Evolutionary conservation across 2,888 invertebrate species (phyloP).

Genomic region (Octonoba sinensis): DNA sequence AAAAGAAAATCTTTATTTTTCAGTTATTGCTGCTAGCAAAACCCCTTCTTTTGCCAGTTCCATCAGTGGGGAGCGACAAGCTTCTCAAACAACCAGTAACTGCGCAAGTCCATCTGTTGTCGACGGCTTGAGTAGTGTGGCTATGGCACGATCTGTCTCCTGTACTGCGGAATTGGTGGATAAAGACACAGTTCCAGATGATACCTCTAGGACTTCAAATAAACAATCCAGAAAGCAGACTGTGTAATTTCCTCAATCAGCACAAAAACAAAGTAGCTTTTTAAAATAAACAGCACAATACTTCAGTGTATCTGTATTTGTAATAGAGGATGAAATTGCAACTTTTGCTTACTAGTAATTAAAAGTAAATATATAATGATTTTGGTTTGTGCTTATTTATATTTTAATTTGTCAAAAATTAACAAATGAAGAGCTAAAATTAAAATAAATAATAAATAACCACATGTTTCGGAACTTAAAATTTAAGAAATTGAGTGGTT

Average conservation of each 20-base stretch:
- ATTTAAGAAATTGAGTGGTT: too few relatives aligned
- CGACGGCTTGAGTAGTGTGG: slow-evolving; percentile 42
- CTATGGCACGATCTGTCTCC: slow-evolving; percentile 53
- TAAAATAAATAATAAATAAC: too few relatives aligned
- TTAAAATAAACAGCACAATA: too few relatives aligned
- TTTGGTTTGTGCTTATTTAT: too few relatives aligned
- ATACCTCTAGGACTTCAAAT: background rate
- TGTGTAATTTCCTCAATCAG: slow-evolving; percentile 1
- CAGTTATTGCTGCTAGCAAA: slow-evolving; percentile 56
- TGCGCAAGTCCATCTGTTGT: slow-evolving; percentile 48
- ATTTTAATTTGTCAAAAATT: too few relatives aligned
- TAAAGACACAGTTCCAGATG: slow-evolving; percentile 13
- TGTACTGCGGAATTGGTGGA: slow-evolving; percentile 39
- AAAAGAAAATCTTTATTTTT: background rate
- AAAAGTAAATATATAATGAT: too few relatives aligned
- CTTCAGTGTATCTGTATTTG: too few relatives aligned
- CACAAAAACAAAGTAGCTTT: too few relatives aligned
- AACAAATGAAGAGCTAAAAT: too few relatives aligned
- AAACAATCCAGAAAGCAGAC: slow-evolving; percentile 23
- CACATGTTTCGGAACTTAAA: too few relatives aligned
- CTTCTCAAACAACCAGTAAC: slow-evolving; percentile 31
- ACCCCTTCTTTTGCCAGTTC: slow-evolving; percentile 58
- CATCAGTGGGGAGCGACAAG: slow-evolving; percentile 39
- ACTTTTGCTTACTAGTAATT: too few relatives aligned
- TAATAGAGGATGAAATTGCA: too few relatives aligned